phyloP scores from a whole-genome alignment of 2,113 vertebrate species.

The Pseudopodoces humilis region DNA sequence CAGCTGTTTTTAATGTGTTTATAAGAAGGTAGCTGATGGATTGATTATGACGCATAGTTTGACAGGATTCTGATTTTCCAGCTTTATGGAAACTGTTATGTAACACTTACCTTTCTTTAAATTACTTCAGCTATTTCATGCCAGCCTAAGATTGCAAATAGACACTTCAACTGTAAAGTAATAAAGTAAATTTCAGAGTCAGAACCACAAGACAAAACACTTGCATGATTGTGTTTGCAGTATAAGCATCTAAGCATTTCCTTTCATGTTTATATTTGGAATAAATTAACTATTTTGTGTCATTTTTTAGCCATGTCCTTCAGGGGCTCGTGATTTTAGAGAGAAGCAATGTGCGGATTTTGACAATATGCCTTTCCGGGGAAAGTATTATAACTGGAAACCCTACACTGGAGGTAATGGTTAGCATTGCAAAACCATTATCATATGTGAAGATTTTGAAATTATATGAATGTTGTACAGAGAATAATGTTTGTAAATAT shows the following conservation, averaged over 20 bases:
- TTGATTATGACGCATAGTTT: constrained; percentile 21
- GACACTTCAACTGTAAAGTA: not conserved
- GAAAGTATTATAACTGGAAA: constrained; percentile 99
- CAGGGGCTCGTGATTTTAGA: constrained; percentile 90
- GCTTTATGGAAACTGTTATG: constrained; percentile 21
- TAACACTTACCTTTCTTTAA: constrained; percentile 57
- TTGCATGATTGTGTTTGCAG: not conserved
- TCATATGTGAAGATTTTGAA: not conserved
- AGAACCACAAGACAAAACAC: not conserved
- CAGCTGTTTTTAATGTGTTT: constrained; percentile 43
- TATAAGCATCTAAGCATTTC: not conserved
- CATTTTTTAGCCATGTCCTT: constrained; percentile 84
- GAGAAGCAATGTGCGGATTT: constrained; percentile 98
- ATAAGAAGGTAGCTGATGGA: constrained; percentile 32
- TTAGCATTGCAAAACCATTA: constrained; percentile 37
- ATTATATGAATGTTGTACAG: not conserved
- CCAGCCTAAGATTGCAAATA: not conserved
- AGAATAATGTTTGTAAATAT: not conserved
- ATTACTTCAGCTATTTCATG: constrained; percentile 46
- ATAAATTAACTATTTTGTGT: constrained; percentile 41
- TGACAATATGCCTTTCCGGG: constrained; percentile 95
- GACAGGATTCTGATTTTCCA: constrained; percentile 22
- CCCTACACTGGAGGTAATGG: constrained; percentile 95
- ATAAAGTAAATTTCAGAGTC: constrained; percentile 1
- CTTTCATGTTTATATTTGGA: constrained; percentile 15